Evolutionary conservation across 2,113 vertebrate species (phyloP).

Genomic region (Takifugu flavidus): DNA sequence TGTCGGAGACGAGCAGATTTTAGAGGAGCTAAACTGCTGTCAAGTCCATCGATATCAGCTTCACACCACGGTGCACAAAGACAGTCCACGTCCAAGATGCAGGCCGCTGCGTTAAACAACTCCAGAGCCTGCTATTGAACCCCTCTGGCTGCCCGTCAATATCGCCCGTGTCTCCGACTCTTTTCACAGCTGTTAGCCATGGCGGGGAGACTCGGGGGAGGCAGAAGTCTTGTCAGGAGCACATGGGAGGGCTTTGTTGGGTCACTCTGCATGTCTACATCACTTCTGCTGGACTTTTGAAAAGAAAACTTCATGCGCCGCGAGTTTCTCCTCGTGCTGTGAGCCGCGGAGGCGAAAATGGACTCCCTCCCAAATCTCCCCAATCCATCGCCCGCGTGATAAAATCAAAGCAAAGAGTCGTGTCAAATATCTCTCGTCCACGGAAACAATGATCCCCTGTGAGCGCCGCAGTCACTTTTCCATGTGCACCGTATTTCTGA

Average conservation of each 20-base stretch:
- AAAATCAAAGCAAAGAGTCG: too few relatives aligned
- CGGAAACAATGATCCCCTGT: background rate
- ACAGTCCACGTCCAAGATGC: slow-evolving; percentile 48
- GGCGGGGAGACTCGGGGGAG: slow-evolving; percentile 9
- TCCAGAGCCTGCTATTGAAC: slow-evolving; percentile 52
- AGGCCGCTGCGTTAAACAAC: slow-evolving; percentile 39
- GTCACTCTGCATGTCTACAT: background rate
- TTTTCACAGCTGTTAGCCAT: slow-evolving; percentile 38
- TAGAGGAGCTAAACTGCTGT: slow-evolving; percentile 66
- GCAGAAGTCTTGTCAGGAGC: slow-evolving; percentile 15
- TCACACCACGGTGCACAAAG: slow-evolving; percentile 62
- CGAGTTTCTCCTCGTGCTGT: slow-evolving; percentile 6
- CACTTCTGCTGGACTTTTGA: slow-evolving; percentile 1
- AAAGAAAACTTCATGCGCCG: background rate
- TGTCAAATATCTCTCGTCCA: background rate
- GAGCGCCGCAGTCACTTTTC: too few relatives aligned
- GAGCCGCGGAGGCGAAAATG: too few relatives aligned
- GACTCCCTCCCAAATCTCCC: too few relatives aligned
- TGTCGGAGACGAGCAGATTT: slow-evolving; percentile 54
- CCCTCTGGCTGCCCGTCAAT: slow-evolving; percentile 38
- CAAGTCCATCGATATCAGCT: slow-evolving; percentile 62
- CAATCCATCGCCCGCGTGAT: too few relatives aligned
- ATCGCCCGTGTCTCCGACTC: slow-evolving; percentile 32
- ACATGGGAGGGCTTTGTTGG: background rate
- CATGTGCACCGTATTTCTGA: too few relatives aligned